A percentile compares a stretch with the other conserved stretches of the same genome.
Conservation (phyloP, 2,797 vertebrate genomes). For the Sebastes elongatus region DNA sequence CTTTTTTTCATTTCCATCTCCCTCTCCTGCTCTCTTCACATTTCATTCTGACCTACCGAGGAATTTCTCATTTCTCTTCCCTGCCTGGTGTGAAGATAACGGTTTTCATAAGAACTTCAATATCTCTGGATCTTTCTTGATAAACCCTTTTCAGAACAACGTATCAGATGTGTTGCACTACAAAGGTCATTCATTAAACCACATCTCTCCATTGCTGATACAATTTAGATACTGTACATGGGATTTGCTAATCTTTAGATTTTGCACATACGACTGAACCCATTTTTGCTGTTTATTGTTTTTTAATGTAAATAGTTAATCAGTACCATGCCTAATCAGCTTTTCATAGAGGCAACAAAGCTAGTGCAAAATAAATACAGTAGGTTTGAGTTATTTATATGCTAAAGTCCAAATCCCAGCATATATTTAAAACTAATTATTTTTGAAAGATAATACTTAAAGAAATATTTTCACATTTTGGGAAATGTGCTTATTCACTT, state of each 20-base stretch:
- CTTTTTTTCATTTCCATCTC: constrained; percentile 3
- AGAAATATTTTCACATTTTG: too few relatives aligned
- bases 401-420: not conserved
- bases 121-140: constrained; percentile 5
- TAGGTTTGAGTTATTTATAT: not conserved
- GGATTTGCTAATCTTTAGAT: not conserved
- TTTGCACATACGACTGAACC: not conserved
- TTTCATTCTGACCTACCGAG: constrained; percentile 7
- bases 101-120: constrained; percentile 30
- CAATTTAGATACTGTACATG: not conserved
- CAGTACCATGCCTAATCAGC: not conserved
- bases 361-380: not conserved
- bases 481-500: too few relatives aligned
- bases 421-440: not conserved
- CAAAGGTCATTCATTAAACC: not conserved
- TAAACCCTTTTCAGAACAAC: not conserved
- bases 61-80: constrained; percentile 37
- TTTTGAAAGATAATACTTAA: not conserved
- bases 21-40: not conserved
- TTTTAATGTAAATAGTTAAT: not conserved
- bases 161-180: not conserved
- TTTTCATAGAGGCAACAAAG: not conserved
- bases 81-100: constrained; percentile 28
- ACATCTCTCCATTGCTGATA: not conserved
- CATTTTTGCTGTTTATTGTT: not conserved